phyloP scores from a whole-genome alignment of 2,797 vertebrate genomes.

The Acanthurus lineatus region DNA sequence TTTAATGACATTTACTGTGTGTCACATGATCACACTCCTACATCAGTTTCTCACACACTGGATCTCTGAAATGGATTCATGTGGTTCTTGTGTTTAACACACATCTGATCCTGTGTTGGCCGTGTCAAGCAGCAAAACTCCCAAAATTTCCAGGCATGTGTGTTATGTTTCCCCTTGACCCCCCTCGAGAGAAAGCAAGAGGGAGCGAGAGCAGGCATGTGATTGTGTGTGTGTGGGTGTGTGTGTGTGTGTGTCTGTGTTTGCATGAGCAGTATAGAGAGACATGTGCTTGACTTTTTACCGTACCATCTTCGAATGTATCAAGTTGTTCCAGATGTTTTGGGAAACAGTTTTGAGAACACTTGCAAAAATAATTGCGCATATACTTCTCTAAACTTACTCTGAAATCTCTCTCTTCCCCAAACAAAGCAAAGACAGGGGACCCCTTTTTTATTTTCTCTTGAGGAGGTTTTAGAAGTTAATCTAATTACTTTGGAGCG shows the following conservation, averaged over 20 bases:
- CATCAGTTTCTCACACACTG: neutral
- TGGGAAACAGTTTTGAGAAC: slow-evolving; percentile 20
- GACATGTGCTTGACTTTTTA: slow-evolving; percentile 34
- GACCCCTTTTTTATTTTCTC: slow-evolving; percentile 61
- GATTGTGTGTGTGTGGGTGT: slow-evolving; percentile 5
- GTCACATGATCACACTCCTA: neutral
- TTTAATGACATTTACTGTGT: neutral
- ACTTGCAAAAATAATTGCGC: slow-evolving; percentile 30
- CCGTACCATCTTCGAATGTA: neutral
- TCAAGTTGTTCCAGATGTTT: slow-evolving; percentile 37
- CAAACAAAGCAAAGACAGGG: slow-evolving; percentile 28
- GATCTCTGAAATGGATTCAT: slow-evolving; percentile 10
- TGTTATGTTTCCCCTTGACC: slow-evolving; percentile 38
- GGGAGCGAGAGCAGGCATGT: slow-evolving; percentile 15
- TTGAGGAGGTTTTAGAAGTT: slow-evolving; percentile 52
- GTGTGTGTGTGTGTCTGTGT: slow-evolving; percentile 13
- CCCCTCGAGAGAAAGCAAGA: slow-evolving; percentile 20
- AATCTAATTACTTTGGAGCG: slow-evolving; percentile 74
- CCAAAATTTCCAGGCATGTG: slow-evolving; percentile 44
- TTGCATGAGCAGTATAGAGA: slow-evolving; percentile 1
- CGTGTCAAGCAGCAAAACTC: slow-evolving; percentile 34
- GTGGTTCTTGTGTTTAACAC: slow-evolving; percentile 2
- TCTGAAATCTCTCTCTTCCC: neutral
- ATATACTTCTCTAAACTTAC: neutral
- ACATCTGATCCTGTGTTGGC: slow-evolving; percentile 41